Percentiles rank a stretch among this genome's conserved stretches.
phyloP scores from a whole-genome alignment of 2,113 vertebrate genomes.

The Tupaia chinensis region DNA sequence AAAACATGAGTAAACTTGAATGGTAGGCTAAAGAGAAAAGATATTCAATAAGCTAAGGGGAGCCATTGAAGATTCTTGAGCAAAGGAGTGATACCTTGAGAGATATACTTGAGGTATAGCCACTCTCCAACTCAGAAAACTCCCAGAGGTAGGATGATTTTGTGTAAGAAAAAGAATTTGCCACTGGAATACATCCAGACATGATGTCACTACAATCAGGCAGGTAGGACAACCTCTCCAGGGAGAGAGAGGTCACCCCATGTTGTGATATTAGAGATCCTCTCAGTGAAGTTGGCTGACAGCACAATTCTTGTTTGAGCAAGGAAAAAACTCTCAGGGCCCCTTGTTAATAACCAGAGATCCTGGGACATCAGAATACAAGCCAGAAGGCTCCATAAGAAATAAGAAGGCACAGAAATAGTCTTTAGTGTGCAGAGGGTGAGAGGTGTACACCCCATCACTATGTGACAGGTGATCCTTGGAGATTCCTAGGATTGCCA shows the following conservation, averaged over 20 bases:
- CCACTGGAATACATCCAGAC: not conserved
- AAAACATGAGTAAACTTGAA: not conserved
- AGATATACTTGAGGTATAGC: not conserved
- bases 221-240: not conserved
- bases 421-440: not conserved
- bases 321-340: not conserved
- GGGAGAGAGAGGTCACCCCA: not conserved
- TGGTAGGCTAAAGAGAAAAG: not conserved
- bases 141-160: not conserved
- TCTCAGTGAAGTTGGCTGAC: not conserved
- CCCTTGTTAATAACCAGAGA: not conserved
- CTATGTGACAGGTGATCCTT: not conserved
- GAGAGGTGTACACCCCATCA: not conserved
- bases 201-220: not conserved
- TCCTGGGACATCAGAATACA: not conserved
- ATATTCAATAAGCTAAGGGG: not conserved
- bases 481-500: not conserved
- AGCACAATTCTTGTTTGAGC: not conserved
- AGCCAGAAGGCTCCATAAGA: not conserved
- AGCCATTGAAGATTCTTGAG: not conserved
- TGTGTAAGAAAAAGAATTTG: not conserved
- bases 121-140: not conserved
- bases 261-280: conserved; percentile 10
- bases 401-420: not conserved
- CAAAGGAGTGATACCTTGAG: not conserved